Evolutionary conservation across 2,888 invertebrate species (phyloP), one percentile per base, ranked within the genome.

Genomic region (Mesochorus sp.): DNA sequence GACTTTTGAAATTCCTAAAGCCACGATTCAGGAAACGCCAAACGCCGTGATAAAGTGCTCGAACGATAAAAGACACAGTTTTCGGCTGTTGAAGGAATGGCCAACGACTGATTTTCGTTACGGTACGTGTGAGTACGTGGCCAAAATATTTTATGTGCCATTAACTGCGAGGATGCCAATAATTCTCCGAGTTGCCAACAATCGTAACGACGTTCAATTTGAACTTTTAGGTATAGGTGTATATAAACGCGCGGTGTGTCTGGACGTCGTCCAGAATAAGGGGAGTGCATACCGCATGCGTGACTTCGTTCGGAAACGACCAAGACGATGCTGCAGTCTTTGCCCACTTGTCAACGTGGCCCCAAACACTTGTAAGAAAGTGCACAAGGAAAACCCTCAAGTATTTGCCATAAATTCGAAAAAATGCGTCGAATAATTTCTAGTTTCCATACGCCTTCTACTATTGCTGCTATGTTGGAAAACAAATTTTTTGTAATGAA

Each of bases 11-110:
- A 76, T 71, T 76, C 34, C 51, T 12, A 24, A 31, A 57, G 62
- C 64, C 51, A 64, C 62, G 76, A 76, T 70, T 76, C 76, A 70
- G 76, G 76, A 76, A 70, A 64, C 62, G 76, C 57, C 64, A 37
- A 53, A 19, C 55, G 8, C 28, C 24, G 42, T 76, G 76, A 76
- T 59, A 64, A 71, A 76, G 39, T 70, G 62, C 26, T 3, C 3
- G n/a, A 10, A 0, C 28, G 39, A 28, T 8, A n/a, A 47, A 47
- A 26, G 47, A 31, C 14, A 47, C 62, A 47, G 68, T 76, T n/a
- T 55, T 70, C 42, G 75, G 68, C 75, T 47, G 28, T 70, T 62
- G 14, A 51, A 47, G 10, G 12, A 47, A 14, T 31, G 61, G 17
- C 17, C 68, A 59, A 70, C 47, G 34, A 14, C 57, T 1, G 26